Percentiles rank a stretch among this genome's conserved stretches.
phyloP scores from a whole-genome alignment of 2,113 vertebrate species.

The Actinemys pallida region DNA sequence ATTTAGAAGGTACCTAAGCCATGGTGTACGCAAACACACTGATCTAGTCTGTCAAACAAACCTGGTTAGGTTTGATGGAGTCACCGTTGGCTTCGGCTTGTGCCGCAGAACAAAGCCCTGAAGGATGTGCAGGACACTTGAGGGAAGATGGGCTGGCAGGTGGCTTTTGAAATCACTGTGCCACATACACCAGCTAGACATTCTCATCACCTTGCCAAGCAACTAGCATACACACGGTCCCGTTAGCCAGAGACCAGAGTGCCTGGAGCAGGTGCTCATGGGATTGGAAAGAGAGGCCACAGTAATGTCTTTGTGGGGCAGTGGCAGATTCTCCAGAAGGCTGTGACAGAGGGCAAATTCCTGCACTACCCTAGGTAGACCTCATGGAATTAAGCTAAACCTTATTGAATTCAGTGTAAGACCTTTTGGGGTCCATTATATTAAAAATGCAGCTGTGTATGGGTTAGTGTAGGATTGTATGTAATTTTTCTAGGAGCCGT shows the following conservation, averaged over 20 bases:
- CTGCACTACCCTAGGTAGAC: not conserved
- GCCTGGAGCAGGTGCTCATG: not conserved
- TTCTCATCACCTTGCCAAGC: not conserved
- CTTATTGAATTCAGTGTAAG: not conserved
- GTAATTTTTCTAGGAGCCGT: not conserved
- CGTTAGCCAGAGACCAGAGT: accelerated
- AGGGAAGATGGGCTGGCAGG: accelerated
- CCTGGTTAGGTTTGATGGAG: not conserved
- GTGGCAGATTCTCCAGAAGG: not conserved
- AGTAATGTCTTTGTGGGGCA: not conserved
- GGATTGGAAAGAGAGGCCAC: not conserved
- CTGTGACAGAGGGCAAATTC: not conserved
- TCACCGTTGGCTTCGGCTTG: not conserved
- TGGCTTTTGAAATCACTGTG: accelerated
- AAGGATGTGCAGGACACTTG: accelerated
- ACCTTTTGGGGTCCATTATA: not conserved
- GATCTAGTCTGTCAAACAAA: not conserved
- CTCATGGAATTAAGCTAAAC: not conserved
- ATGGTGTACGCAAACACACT: not conserved
- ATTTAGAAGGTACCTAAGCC: too few species aligned
- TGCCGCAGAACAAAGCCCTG: not conserved
- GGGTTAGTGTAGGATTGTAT: not conserved
- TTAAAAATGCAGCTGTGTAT: not conserved
- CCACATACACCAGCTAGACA: not conserved
- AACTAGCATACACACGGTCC: accelerated